These are phyloP conservation scores for Sebastes melanostomus DNA, from an alignment of 2,797 vertebrate genomes.

Conservation along the genomic window DNA sequence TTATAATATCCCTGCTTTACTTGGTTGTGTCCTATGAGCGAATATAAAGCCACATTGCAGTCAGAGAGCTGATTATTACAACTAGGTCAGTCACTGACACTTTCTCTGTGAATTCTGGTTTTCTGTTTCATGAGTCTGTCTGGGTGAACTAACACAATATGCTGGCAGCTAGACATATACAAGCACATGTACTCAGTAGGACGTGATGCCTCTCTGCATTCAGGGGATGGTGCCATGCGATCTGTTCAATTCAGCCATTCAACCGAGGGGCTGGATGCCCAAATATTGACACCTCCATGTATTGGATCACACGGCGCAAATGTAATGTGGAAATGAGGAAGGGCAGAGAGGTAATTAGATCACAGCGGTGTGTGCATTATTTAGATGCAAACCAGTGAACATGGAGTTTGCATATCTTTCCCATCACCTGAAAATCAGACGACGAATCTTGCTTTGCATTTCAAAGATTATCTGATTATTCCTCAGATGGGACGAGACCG, in stretches of 20 bases:
- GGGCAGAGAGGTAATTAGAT: conserved; percentile 45
- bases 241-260: conserved; percentile 28
- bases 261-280: neutral
- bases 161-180: neutral
- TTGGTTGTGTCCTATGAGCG: neutral
- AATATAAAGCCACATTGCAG: neutral
- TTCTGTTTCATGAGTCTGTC: conserved; percentile 34
- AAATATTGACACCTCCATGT: conserved; percentile 50
- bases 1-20: neutral
- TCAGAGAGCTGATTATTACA: conserved; percentile 14
- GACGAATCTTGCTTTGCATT: conserved; percentile 34
- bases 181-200: conserved; percentile 6
- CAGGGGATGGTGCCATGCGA: conserved; percentile 8
- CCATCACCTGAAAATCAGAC: conserved; percentile 3
- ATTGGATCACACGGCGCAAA: conserved; percentile 9
- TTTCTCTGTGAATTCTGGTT: conserved; percentile 13
- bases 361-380: conserved; percentile 16
- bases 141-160: conserved; percentile 30
- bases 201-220: conserved; percentile 4
- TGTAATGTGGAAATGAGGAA: conserved; percentile 33
- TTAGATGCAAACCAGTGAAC: conserved; percentile 45
- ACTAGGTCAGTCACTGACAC: conserved; percentile 42
- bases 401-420: conserved; percentile 13
- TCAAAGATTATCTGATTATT: conserved; percentile 26
- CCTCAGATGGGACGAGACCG: neutral